A percentile compares a stretch with the other conserved stretches of the same genome.
phyloP scores from a whole-genome alignment of 2,113 vertebrate genomes.

The Tachysurus fulvidraco region DNA sequence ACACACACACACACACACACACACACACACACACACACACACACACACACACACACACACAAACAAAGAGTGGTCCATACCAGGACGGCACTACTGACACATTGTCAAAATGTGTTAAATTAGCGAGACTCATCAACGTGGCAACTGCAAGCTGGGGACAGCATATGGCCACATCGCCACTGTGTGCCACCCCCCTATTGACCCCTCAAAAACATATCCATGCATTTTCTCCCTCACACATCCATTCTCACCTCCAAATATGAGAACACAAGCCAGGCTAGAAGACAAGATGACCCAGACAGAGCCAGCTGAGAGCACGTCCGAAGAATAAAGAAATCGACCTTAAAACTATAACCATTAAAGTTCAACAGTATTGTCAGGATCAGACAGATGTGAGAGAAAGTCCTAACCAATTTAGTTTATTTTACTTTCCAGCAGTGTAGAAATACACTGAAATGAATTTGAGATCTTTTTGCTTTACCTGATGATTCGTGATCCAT shows the following conservation, averaged over 20 bases:
- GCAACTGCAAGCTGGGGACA: slow-evolving; percentile 79
- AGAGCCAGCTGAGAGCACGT: background rate
- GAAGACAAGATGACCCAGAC: background rate
- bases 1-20: slow-evolving; percentile 52
- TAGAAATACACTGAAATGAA: background rate
- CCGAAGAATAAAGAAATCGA: background rate
- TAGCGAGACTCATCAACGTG: slow-evolving; percentile 70
- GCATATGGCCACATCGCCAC: slow-evolving; percentile 72
- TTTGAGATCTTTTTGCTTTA: background rate
- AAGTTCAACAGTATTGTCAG: background rate
- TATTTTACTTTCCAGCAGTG: background rate
- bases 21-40: slow-evolving; percentile 48
- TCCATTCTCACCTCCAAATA: slow-evolving; percentile 45
- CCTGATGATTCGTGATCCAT: background rate
- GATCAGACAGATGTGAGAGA: background rate
- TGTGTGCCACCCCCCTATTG: slow-evolving; percentile 44
- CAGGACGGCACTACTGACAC: slow-evolving; percentile 77
- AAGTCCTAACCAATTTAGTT: background rate
- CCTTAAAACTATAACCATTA: background rate
- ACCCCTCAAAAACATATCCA: slow-evolving; percentile 38
- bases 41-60: slow-evolving; percentile 52
- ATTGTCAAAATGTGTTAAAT: slow-evolving; percentile 83
- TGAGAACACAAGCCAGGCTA: background rate
- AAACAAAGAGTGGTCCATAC: slow-evolving; percentile 53
- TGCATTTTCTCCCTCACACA: slow-evolving; percentile 30